Conservation (phyloP, 2,113 vertebrate genomes). For the Nematolebias whitei region DNA sequence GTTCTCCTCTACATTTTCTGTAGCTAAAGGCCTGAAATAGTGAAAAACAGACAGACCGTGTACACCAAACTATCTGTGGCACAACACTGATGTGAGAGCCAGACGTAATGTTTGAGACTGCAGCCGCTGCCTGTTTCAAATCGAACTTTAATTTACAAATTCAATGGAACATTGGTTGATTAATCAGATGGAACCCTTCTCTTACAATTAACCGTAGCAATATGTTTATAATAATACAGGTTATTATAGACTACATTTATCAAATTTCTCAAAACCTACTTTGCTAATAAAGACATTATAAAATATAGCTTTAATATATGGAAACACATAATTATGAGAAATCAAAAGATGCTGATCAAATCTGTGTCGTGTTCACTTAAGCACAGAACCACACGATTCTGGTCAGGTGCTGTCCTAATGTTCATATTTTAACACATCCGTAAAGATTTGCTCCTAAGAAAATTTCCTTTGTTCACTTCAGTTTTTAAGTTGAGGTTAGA, state of each 20-base stretch:
- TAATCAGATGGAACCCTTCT: conserved; percentile 24
- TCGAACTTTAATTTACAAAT: conserved; percentile 32
- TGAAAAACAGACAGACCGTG: background rate
- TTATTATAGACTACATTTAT: background rate
- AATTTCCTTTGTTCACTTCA: no score
- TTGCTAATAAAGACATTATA: background rate
- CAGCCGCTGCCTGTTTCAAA: conserved; percentile 28
- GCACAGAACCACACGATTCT: no score
- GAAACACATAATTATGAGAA: background rate
- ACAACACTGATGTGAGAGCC: conserved; percentile 29
- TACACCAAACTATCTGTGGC: conserved; percentile 36
- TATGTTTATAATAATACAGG: background rate
- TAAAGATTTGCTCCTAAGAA: no score
- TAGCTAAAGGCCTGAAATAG: background rate
- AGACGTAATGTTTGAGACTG: conserved; percentile 35
- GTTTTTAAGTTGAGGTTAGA: no score
- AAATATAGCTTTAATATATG: background rate
- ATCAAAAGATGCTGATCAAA: background rate
- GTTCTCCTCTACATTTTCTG: background rate
- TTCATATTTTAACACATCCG: no score
- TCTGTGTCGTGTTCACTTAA: background rate
- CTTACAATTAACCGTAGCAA: conserved; percentile 18
- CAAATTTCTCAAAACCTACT: background rate
- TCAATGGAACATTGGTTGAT: conserved; percentile 26
- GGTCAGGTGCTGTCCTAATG: no score